These are phyloP conservation scores for Gadus chalcogrammus DNA, from an alignment of 2,113 vertebrate genomes.

Conservation along the genomic window DNA sequence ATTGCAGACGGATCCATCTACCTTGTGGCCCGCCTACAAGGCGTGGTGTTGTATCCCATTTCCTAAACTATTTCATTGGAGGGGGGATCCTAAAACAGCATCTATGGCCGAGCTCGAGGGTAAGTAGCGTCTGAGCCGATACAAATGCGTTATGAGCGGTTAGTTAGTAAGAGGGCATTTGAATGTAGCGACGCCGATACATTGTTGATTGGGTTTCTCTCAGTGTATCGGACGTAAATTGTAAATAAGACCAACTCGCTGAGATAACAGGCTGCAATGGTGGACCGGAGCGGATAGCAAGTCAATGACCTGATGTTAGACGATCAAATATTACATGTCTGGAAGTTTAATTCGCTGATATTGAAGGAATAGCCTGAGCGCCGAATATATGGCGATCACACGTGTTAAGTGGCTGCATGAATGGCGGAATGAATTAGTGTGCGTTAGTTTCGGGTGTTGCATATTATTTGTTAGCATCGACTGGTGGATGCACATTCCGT, in stretches of 20 bases:
- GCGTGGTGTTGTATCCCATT: conserved; percentile 56
- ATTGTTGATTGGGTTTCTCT: neutral
- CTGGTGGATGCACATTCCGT: too few species aligned
- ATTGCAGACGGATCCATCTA: too few species aligned
- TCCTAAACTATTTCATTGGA: conserved; percentile 39
- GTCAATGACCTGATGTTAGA: conserved; percentile 16
- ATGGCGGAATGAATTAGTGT: too few species aligned
- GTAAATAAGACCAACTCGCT: neutral
- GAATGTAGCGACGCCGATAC: too few species aligned
- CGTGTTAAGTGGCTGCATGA: too few species aligned
- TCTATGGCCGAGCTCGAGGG: conserved; percentile 44
- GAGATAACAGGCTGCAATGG: conserved; percentile 48
- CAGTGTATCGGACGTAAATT: conserved; percentile 5
- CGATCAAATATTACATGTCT: conserved; percentile 10
- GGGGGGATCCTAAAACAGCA: conserved; percentile 37
- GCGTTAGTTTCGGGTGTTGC: too few species aligned
- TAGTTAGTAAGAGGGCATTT: too few species aligned
- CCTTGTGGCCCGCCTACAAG: conserved; percentile 60
- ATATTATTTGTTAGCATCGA: too few species aligned
- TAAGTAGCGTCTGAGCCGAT: conserved; percentile 36
- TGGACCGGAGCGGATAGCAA: conserved; percentile 37
- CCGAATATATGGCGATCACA: too few species aligned
- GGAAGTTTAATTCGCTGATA: conserved; percentile 25
- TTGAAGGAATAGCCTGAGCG: too few species aligned
- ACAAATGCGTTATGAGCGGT: neutral